phyloP scores from a whole-genome alignment of 1,140 invertebrate species.

The Atta texana region DNA sequence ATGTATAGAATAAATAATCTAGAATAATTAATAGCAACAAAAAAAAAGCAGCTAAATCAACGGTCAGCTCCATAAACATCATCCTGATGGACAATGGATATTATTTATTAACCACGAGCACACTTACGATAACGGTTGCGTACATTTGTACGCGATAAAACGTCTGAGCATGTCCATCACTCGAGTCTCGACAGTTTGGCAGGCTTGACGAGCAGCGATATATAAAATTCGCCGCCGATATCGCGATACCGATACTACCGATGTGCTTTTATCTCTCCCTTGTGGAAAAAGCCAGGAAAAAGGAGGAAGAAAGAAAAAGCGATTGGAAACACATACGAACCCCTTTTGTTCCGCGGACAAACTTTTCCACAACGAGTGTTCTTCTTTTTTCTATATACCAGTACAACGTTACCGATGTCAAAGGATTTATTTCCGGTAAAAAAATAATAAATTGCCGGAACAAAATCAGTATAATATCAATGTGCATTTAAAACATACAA shows the following conservation, averaged over 20 bases:
- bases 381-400: background rate
- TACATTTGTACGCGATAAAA: constrained; percentile 57
- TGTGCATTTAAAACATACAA: background rate
- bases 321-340: constrained; percentile 19
- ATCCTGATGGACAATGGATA: background rate
- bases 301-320: background rate
- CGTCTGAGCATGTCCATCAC: constrained; percentile 37
- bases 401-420: background rate
- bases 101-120: constrained; percentile 32
- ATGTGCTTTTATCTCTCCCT: constrained; percentile 56
- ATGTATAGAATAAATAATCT: background rate
- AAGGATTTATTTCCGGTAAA: constrained; percentile 25
- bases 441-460: constrained; percentile 26
- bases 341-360: constrained; percentile 44
- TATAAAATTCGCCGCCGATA: constrained; percentile 61
- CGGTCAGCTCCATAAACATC: background rate
- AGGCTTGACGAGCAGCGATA: constrained; percentile 37
- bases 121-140: constrained; percentile 15
- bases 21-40: background rate
- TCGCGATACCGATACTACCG: constrained; percentile 9
- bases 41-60: background rate
- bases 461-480: background rate
- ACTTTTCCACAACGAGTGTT: constrained; percentile 35
- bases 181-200: constrained; percentile 34
- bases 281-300: constrained; percentile 9